phyloP scores from a whole-genome alignment of 2,888 invertebrate genomes.

The Chymomyza fuscimana region DNA sequence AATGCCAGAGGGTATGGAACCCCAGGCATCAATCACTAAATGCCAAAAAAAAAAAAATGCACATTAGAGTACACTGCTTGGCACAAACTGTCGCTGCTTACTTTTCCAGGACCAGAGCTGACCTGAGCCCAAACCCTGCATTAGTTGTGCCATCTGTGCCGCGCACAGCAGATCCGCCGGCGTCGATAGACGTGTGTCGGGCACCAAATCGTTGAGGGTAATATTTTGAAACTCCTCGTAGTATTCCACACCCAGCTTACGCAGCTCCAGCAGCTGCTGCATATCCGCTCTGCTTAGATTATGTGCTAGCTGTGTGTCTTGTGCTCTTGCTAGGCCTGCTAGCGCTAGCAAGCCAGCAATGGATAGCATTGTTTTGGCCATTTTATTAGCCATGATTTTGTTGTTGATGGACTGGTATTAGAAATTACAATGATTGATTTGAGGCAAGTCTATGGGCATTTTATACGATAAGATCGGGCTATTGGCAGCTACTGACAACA shows the following conservation, averaged over 20 bases:
- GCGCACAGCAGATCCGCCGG: conserved; percentile 42
- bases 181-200: not conserved
- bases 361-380: not conserved
- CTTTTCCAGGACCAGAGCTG: conserved; percentile 40
- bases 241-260: conserved; percentile 50
- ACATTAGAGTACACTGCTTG: not conserved
- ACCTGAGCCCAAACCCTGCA: conserved; percentile 17
- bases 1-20: conserved; percentile 76
- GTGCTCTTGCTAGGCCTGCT: too few relatives aligned
- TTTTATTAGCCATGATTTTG: not conserved
- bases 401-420: not conserved
- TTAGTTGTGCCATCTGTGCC: conserved; percentile 35
- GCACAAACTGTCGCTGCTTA: conserved; percentile 20
- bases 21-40: conserved; percentile 78
- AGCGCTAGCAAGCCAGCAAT: not conserved
- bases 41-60: not conserved
- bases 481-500: conserved; percentile 20
- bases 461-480: conserved; percentile 25
- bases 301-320: too few relatives aligned
- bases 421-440: not conserved
- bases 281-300: not conserved
- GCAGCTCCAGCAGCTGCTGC: conserved; percentile 24
- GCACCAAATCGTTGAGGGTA: conserved; percentile 24
- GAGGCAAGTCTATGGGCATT: not conserved
- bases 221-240: conserved; percentile 43